Evolutionary conservation across 2,797 vertebrate species (phyloP).

Genomic region (Phoebastria nigripes): DNA sequence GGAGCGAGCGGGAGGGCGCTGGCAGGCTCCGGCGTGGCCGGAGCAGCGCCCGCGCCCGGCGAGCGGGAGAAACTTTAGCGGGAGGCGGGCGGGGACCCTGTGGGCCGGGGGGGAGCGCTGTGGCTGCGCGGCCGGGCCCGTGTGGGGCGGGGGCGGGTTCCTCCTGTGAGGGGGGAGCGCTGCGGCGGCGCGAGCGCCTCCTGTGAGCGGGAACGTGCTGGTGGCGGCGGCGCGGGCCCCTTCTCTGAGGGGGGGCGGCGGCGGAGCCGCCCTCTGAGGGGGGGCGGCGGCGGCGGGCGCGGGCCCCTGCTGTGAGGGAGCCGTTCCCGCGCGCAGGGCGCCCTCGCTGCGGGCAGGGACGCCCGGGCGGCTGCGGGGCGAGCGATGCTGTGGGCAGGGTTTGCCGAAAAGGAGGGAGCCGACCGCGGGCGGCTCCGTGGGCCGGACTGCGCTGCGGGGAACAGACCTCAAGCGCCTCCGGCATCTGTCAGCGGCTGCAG

Average conservation of each 20-base stretch:
- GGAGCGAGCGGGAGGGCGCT: neutral
- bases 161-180: neutral
- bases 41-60: neutral
- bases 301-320: neutral
- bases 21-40: neutral
- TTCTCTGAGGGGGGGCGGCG: neutral
- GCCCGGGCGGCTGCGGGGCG: neutral
- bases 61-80: neutral
- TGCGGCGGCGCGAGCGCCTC: neutral
- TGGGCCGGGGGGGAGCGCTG: neutral
- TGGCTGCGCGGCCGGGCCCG: neutral
- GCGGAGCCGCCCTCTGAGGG: neutral
- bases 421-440: neutral
- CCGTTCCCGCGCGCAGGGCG: neutral
- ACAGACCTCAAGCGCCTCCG: neutral
- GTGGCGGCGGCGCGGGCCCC: neutral
- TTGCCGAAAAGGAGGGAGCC: neutral
- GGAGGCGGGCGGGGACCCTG: neutral
- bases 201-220: too few species aligned
- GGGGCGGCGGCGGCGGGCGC: neutral
- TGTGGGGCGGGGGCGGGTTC: neutral
- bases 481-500: neutral
- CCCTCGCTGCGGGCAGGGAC: neutral
- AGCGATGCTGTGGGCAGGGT: neutral
- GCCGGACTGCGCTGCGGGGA: neutral